Base-by-base conservation (phyloP, 2,888 invertebrate species). In the Pterostichus madidus region DNA sequence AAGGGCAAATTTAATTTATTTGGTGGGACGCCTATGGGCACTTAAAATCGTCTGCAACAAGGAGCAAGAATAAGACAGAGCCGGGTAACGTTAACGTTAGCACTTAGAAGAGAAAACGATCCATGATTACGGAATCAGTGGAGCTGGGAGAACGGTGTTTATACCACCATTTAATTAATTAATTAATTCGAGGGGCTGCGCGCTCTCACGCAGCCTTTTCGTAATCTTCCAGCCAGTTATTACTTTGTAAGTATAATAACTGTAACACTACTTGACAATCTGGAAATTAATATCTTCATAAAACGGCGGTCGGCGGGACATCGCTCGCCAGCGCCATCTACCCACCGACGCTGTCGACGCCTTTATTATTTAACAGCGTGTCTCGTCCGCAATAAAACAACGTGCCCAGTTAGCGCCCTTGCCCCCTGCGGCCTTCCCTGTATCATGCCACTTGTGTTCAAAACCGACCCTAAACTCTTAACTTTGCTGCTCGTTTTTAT, bases 281-380 rank as follows among this genome's bases (percentile, higher is more conserved):
- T 88, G 87, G 88, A 88, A 89, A 90, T 89, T 89, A 90, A 90
- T 90, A 89, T 89, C 89, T 90, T 90, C 90, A 90, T 90, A 90
- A 90, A 90, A 89, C 68, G 77, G 89, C 88, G 88, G 89, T 87
- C 86, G 87, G 87, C 86, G 88, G 84, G 88, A 86, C 75, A 85
- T 85, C 64, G 83, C 64, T 17, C 80, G 71, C 46, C 24, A 35
- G 24, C 24, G 24, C 24, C 24, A 24, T 24, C 24, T 24, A 11
- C 7, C 31, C 76, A 32, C 64, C 31, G 68, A 8, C 79, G 64
- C 31, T 17, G 49, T 15, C 32, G 44, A 17, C 56, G 46, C 80
- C 56, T 80, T 71, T 49, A 80, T 80, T 80, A 80, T 80, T 80
- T 80, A 73, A 68, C 80, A 80, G 68, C 71, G 71, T 80, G 80